A percentile compares a stretch with the other conserved stretches of the same genome.
These are phyloP conservation scores for Synanthedon myopaeformis DNA, from an alignment of 2,888 invertebrate genomes.

Conservation along the genomic window DNA sequence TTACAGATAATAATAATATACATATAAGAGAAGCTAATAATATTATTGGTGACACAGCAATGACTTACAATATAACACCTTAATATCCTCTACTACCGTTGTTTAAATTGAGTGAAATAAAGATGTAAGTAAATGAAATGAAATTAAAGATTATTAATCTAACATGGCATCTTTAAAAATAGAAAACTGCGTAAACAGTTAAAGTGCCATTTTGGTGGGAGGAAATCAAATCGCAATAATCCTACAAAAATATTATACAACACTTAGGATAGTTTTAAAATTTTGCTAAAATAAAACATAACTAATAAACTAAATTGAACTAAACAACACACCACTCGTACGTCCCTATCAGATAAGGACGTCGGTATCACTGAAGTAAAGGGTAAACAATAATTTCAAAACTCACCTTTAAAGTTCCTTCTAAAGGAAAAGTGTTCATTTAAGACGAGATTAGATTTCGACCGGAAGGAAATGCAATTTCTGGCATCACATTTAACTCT, in stretches of 20 bases:
- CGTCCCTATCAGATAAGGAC: conserved; percentile 57
- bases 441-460: conserved; percentile 25
- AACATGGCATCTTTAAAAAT: conserved; percentile 47
- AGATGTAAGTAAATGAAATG: conserved; percentile 34
- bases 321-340: conserved; percentile 65
- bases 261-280: conserved; percentile 68
- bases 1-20: conserved; percentile 30
- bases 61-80: conserved; percentile 48
- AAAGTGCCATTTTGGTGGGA: conserved; percentile 65
- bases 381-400: conserved; percentile 55
- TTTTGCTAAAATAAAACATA: conserved; percentile 71
- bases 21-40: conserved; percentile 54
- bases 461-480: conserved; percentile 61
- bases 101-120: conserved; percentile 35
- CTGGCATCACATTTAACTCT: conserved; percentile 50
- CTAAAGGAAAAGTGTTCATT: conserved; percentile 35
- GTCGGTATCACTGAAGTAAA: conserved; percentile 59
- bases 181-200: conserved; percentile 21
- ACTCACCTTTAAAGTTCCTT: conserved; percentile 36
- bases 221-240: conserved; percentile 61
- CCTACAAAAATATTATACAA: conserved; percentile 65
- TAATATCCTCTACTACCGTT: conserved; percentile 40
- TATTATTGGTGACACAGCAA: conserved; percentile 70
- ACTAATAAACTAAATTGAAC: conserved; percentile 72
- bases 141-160: conserved; percentile 44